Evolutionary conservation across 1,140 invertebrate genomes (phyloP).

Genomic region (Cydia fagiglandana): DNA sequence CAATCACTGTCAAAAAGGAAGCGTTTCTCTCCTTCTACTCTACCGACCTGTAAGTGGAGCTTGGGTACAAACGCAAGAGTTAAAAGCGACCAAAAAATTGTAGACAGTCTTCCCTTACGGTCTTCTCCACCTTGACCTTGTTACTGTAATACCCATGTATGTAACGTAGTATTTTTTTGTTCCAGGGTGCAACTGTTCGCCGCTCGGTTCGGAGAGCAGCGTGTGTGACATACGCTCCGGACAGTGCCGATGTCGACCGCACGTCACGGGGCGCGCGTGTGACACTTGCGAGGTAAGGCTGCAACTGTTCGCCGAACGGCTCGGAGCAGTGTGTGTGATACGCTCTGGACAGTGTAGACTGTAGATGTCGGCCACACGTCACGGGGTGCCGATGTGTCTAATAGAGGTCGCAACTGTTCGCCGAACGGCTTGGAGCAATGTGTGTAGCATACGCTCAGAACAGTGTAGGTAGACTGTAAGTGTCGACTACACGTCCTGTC

Average conservation of each 20-base stretch:
- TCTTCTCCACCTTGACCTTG: no score
- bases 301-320: neutral
- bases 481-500: no score
- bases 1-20: no score
- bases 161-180: constrained; percentile 46
- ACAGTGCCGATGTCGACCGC: constrained; percentile 92
- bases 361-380: constrained; percentile 91
- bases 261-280: constrained; percentile 92
- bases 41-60: no score
- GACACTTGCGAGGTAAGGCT: constrained; percentile 88
- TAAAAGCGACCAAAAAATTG: no score
- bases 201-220: constrained; percentile 84
- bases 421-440: neutral
- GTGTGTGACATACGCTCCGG: constrained; percentile 93
- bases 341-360: constrained; percentile 94
- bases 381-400: no score
- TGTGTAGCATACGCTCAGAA: no score
- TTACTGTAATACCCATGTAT: constrained; percentile 14
- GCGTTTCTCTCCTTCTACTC: no score
- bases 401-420: neutral
- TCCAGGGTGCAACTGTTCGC: constrained; percentile 88
- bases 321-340: constrained; percentile 78
- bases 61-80: no score
- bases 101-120: no score
- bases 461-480: no score